Percentiles rank a stretch among this genome's conserved stretches.
phyloP scores from a whole-genome alignment of 2,113 vertebrate genomes.

The Cettia cetti region DNA sequence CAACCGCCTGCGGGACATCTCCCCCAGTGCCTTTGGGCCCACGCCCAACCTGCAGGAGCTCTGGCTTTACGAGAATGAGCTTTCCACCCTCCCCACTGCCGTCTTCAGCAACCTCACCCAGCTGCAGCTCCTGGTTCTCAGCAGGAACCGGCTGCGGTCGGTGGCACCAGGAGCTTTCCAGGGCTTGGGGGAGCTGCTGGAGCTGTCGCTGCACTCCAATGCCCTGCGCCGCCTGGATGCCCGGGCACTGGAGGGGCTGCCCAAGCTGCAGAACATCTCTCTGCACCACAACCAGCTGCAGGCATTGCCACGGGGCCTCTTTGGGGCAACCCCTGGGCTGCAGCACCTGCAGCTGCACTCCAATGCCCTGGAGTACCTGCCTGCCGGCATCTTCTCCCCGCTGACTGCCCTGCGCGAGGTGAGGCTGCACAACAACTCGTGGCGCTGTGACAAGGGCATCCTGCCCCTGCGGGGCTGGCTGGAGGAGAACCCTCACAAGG shows the following conservation, averaged over 20 bases:
- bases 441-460: slow-evolving; percentile 85
- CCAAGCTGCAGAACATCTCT: slow-evolving; percentile 84
- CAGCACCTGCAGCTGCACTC: slow-evolving; percentile 80
- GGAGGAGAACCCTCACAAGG: slow-evolving; percentile 64
- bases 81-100: slow-evolving; percentile 73
- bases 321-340: slow-evolving; percentile 69
- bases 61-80: slow-evolving; percentile 89
- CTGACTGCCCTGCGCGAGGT: slow-evolving; percentile 74
- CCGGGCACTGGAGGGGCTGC: slow-evolving; percentile 72
- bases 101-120: slow-evolving; percentile 83
- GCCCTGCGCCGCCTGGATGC: slow-evolving; percentile 69
- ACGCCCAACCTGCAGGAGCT: slow-evolving; percentile 78
- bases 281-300: slow-evolving; percentile 85
- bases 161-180: slow-evolving; percentile 77
- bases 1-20: slow-evolving; percentile 80
- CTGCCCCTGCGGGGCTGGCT: slow-evolving; percentile 84
- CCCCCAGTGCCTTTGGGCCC: slow-evolving; percentile 78
- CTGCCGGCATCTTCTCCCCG: slow-evolving; percentile 72
- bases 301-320: slow-evolving; percentile 74
- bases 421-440: slow-evolving; percentile 85
- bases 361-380: slow-evolving; percentile 82
- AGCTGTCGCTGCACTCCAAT: slow-evolving; percentile 89
- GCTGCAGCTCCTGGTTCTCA: slow-evolving; percentile 83
- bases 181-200: slow-evolving; percentile 78
- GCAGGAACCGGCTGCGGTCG: slow-evolving; percentile 79